phyloP scores from a whole-genome alignment of 1,140 invertebrate species.

The Drosophila pseudoobscura region DNA sequence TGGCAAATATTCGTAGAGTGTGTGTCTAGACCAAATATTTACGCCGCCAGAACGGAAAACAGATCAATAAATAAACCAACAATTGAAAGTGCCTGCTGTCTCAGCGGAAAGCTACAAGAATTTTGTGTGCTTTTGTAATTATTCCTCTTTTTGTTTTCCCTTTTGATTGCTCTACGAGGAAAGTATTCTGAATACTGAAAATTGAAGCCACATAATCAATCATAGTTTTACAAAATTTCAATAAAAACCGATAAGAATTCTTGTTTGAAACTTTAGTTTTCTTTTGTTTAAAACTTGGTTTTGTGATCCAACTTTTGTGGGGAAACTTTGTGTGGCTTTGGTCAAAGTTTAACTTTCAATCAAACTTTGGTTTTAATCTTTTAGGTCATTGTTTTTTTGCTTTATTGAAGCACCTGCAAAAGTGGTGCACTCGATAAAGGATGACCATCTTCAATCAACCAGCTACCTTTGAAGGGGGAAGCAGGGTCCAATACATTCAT shows the following conservation, averaged over 20 bases:
- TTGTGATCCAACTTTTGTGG: conserved; percentile 3
- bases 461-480: too few species aligned
- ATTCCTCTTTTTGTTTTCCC: neutral
- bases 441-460: too few species aligned
- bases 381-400: too few species aligned
- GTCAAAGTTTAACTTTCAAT: conserved; percentile 2
- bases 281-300: neutral
- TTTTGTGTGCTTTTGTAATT: neutral
- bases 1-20: conserved; percentile 17
- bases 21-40: conserved; percentile 25
- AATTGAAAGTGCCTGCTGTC: conserved; percentile 19
- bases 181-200: too few species aligned
- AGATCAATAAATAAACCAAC: conserved; percentile 31
- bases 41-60: conserved; percentile 27
- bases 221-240: too few species aligned
- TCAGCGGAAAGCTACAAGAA: conserved; percentile 36
- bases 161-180: too few species aligned
- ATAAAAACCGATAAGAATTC: too few species aligned
- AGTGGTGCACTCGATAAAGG: too few species aligned
- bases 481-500: too few species aligned
- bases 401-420: too few species aligned
- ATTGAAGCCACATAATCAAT: too few species aligned
- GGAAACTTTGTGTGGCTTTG: neutral
- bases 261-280: neutral
- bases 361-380: too few species aligned